Conservation (phyloP, 2,888 invertebrate species). For the Synergus japonicus region DNA sequence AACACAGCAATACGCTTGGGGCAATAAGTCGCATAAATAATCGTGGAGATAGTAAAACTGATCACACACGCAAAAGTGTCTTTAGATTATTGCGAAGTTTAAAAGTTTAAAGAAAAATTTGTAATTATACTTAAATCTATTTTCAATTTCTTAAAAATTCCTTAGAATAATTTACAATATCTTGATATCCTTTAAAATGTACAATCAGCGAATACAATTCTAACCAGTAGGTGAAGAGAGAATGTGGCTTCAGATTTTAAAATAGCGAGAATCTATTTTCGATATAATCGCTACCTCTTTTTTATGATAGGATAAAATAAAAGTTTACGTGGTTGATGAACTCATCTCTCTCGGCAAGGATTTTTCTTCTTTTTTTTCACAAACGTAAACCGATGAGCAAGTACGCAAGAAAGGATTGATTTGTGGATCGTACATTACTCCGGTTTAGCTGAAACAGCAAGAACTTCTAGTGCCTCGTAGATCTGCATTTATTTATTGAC, state of each 20-base stretch:
- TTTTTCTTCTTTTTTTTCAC: not conserved
- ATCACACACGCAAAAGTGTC: not conserved
- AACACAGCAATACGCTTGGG: not conserved
- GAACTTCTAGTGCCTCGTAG: constrained; percentile 5
- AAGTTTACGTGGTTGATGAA: not conserved
- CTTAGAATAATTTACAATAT: too few relatives aligned
- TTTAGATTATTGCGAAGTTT: not conserved
- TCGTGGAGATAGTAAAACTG: not conserved
- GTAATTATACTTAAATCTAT: not conserved
- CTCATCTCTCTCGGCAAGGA: not conserved
- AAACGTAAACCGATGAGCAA: not conserved
- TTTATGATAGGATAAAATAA: not conserved
- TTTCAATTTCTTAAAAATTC: too few relatives aligned
- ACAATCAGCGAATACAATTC: too few relatives aligned
- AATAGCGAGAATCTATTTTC: too few relatives aligned
- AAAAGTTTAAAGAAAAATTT: not conserved
- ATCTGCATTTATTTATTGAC: constrained; percentile 17
- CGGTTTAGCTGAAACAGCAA: not conserved
- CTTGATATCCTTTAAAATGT: too few relatives aligned
- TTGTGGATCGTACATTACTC: constrained; percentile 7
- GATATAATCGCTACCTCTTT: too few relatives aligned
- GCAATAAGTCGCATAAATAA: not conserved
- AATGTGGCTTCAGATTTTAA: too few relatives aligned
- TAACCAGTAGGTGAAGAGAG: too few relatives aligned
- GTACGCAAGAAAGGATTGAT: not conserved